Percentiles rank a stretch among this genome's conserved stretches.
phyloP scores from a whole-genome alignment of 2,113 vertebrate species.

The Cyprinodon variegatus region DNA sequence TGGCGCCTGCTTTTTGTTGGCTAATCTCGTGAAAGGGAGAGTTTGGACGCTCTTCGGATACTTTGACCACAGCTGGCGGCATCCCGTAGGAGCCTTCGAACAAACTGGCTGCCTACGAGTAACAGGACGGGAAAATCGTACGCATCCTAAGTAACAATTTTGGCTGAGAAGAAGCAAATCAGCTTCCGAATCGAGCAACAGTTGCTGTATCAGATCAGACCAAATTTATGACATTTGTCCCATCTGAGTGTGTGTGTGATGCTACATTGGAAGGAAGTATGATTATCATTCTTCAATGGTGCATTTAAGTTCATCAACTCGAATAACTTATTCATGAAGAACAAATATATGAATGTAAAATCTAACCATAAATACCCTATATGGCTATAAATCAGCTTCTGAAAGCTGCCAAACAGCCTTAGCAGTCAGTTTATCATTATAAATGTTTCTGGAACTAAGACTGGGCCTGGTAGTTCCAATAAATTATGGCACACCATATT shows the following conservation, averaged over 20 bases:
- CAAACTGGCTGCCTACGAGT: slow-evolving; percentile 28
- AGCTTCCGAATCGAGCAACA: slow-evolving; percentile 14
- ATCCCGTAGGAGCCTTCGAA: slow-evolving; percentile 39
- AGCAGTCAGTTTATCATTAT: neutral
- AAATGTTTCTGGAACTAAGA: neutral
- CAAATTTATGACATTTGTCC: slow-evolving; percentile 3
- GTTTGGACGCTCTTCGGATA: slow-evolving; percentile 20
- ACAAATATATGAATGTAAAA: too few relatives aligned
- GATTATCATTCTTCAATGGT: neutral
- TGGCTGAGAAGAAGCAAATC: neutral
- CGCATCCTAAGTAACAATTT: neutral
- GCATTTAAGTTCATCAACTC: neutral
- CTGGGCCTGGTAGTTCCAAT: neutral
- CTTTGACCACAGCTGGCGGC: slow-evolving; percentile 17
- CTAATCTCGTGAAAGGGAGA: slow-evolving; percentile 25
- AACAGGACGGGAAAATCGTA: neutral
- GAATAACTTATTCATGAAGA: neutral
- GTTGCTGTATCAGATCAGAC: neutral
- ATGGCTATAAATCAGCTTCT: neutral
- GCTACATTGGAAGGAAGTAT: neutral
- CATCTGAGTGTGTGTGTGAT: neutral
- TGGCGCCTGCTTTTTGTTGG: slow-evolving; percentile 60
- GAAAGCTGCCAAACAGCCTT: neutral
- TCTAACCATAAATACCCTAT: too few relatives aligned
- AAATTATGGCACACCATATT: neutral